phyloP scores from a whole-genome alignment of 2,888 invertebrate species.

The Drosophila pegasa region DNA sequence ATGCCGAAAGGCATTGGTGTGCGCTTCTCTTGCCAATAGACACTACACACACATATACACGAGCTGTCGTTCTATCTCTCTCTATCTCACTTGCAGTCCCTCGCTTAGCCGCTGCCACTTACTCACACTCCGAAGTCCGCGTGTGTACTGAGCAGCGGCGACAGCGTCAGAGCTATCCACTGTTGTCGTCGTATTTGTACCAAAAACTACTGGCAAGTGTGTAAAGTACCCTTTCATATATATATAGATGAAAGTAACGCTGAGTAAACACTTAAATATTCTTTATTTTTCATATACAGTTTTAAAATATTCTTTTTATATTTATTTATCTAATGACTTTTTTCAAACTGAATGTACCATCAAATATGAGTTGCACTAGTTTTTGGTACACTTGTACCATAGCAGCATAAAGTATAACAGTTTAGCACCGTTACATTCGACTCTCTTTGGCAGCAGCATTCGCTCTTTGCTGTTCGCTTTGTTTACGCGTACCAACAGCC shows the following conservation, averaged over 20 bases:
- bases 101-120: conserved; percentile 52
- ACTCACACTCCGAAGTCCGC: conserved; percentile 62
- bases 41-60: neutral
- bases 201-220: neutral
- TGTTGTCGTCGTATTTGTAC: neutral
- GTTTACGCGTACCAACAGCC: conserved; percentile 67
- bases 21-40: neutral
- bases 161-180: neutral
- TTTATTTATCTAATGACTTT: neutral
- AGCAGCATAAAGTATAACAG: conserved; percentile 60
- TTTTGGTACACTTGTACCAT: conserved; percentile 6
- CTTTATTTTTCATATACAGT: neutral
- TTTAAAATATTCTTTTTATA: neutral
- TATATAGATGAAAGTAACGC: neutral
- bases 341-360: neutral
- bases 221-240: neutral
- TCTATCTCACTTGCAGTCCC: neutral
- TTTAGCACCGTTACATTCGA: conserved; percentile 33
- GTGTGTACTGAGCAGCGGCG: conserved; percentile 49
- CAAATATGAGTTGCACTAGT: neutral
- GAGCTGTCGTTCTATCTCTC: neutral
- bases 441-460: conserved; percentile 34
- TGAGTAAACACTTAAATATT: neutral
- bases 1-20: conserved; percentile 42
- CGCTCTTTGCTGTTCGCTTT: conserved; percentile 47